Conservation (phyloP, 2,797 vertebrate species). For the Telmatherina bonti region DNA sequence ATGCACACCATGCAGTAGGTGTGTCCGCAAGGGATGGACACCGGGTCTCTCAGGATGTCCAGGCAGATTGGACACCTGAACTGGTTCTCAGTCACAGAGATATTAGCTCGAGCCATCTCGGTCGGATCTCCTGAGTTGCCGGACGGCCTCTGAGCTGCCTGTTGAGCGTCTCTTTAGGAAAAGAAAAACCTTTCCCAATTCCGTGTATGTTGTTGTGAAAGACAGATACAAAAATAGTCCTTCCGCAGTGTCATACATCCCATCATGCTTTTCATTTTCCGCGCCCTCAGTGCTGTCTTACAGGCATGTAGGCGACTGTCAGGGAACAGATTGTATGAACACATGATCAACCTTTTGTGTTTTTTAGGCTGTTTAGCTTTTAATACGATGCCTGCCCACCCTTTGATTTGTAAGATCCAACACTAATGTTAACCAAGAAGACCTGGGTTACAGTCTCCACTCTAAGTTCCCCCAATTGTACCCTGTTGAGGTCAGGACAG, state of each 20-base stretch:
- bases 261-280: accelerated
- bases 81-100: conserved; percentile 81
- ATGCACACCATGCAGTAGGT: conserved; percentile 87
- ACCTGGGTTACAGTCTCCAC: too few species aligned
- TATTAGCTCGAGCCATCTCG: conserved; percentile 75
- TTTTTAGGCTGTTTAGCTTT: too few species aligned
- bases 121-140: not conserved
- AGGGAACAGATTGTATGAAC: not conserved
- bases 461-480: too few species aligned
- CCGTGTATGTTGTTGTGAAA: conserved; percentile 21
- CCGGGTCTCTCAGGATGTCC: conserved; percentile 80
- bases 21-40: conserved; percentile 86
- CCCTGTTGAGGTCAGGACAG: too few species aligned
- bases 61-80: conserved; percentile 85
- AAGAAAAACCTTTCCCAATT: not conserved
- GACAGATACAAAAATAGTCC: conserved; percentile 13
- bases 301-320: not conserved
- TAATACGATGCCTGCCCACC: too few species aligned
- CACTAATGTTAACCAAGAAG: too few species aligned
- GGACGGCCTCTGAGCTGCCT: not conserved
- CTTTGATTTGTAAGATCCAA: too few species aligned
- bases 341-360: too few species aligned
- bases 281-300: conserved; percentile 9
- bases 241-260: conserved; percentile 44
- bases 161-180: not conserved